Conservation (phyloP, 2,888 invertebrate genomes). For the Saturnia pavonia region DNA sequence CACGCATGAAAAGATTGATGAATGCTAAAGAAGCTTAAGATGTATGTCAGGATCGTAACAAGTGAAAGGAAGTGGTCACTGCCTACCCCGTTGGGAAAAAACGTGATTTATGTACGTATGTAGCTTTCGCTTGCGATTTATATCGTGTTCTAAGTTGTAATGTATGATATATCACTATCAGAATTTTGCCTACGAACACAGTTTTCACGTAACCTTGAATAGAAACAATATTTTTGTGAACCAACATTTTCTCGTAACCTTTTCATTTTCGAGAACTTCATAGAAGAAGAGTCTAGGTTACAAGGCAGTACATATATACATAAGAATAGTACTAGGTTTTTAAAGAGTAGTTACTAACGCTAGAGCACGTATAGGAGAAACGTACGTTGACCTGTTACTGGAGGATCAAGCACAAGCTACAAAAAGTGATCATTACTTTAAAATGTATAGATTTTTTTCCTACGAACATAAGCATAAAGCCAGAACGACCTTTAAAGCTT, state of each 20-base stretch:
- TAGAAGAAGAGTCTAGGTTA: background rate
- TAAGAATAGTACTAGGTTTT: background rate
- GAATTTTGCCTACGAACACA: background rate
- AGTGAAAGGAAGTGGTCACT: no score
- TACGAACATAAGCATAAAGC: background rate
- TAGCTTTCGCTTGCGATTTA: background rate
- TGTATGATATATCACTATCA: background rate
- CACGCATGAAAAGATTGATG: no score
- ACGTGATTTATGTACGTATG: no score
- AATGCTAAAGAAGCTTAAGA: no score
- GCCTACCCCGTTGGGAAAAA: no score
- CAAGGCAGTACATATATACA: background rate
- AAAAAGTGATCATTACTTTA: slow-evolving; percentile 1
- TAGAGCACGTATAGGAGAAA: background rate
- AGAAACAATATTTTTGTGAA: background rate
- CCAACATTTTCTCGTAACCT: background rate
- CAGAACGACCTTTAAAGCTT: background rate
- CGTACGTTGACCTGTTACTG: background rate
- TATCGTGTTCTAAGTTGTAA: background rate
- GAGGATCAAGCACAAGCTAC: background rate
- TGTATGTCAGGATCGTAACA: no score
- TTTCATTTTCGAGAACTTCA: background rate
- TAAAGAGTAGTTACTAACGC: background rate
- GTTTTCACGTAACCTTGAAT: background rate
- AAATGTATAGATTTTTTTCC: slow-evolving; percentile 1